These are phyloP conservation scores for Dendropsophus ebraccatus DNA, from an alignment of 2,113 vertebrate genomes.

Conservation along the genomic window DNA sequence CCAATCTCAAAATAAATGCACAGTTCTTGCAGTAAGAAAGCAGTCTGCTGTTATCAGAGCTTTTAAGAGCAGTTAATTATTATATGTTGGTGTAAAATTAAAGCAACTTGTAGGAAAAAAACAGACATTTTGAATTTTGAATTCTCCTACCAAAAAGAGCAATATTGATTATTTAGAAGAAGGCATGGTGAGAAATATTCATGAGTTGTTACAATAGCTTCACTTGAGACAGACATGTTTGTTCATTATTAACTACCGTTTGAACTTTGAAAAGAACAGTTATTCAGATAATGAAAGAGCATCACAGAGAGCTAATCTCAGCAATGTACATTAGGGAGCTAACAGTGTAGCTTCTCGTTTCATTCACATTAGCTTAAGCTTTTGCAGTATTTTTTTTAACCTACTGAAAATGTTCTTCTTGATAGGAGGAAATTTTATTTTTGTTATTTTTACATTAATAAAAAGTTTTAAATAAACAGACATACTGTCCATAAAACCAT, in stretches of 20 bases:
- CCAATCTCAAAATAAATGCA: too few relatives aligned
- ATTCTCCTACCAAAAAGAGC: background rate
- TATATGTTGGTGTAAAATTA: too few relatives aligned
- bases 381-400: background rate
- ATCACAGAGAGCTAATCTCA: background rate
- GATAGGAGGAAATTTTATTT: background rate
- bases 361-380: background rate
- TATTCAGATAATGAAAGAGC: slow-evolving; percentile 1
- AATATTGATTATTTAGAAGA: background rate
- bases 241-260: background rate
- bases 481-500: background rate
- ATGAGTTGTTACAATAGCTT: background rate
- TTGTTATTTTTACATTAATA: background rate
- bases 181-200: background rate
- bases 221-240: background rate
- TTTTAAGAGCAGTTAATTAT: too few relatives aligned
- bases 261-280: background rate
- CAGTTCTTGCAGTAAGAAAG: too few relatives aligned
- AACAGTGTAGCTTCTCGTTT: background rate
- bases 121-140: background rate
- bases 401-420: background rate
- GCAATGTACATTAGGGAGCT: background rate
- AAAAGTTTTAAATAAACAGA: background rate
- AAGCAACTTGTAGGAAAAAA: background rate
- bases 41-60: too few relatives aligned